Base-by-base conservation (phyloP, 64 coral and sea anemone genomes). In the Porites australiensis region DNA sequence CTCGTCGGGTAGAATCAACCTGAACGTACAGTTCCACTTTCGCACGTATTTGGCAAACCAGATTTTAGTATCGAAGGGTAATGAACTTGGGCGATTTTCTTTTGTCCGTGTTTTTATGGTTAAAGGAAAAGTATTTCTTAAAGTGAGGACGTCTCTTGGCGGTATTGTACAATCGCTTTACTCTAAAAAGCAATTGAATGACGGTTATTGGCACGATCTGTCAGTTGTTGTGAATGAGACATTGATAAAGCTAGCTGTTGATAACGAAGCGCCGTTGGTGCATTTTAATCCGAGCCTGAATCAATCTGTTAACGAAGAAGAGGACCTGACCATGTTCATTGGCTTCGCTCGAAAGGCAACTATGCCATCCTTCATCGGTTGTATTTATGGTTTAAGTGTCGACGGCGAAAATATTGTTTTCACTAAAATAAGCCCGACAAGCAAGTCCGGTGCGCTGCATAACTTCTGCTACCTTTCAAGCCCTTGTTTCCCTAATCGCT, bases 191-290 rank as follows among this genome's bases (percentile, higher is more conserved):
- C 43, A 13, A 72, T 82, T 82, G 60, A 82, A 91, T 48, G 89
- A 91, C 44, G 89, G 89, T 8, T 65, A 66, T 20, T 91, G 89
- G 89, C 89, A 91, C 81, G 22, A 67, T 55, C 49, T 91, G 6
- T 45, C 52, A 16, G 77, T 68, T 4, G 45, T 70, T 55, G 46
- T 91, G 13, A 57, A 69, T 55, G 46, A 68, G 21, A 58, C 76
- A 4, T 10, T 65, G n/a, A 69, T 72, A 78, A 70, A 4, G 15
- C 19, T 91, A 2, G 44, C 44, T 59, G 63, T 91, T 18, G 89
- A 91, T 72, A 13, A 82, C 50, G 49, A 20, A 5, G 27, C 10
- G 0, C 21, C 57, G n/a, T 20, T 80, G 27, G 62, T 6, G 2
- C 64, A 77, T 18, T 62, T 45, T 27, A 66, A 63, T 50, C 88